Evolutionary conservation across 1,140 invertebrate genomes (phyloP), one percentile per base, ranked within the genome.

Genomic region (Caenorhabditis briggsae): DNA sequence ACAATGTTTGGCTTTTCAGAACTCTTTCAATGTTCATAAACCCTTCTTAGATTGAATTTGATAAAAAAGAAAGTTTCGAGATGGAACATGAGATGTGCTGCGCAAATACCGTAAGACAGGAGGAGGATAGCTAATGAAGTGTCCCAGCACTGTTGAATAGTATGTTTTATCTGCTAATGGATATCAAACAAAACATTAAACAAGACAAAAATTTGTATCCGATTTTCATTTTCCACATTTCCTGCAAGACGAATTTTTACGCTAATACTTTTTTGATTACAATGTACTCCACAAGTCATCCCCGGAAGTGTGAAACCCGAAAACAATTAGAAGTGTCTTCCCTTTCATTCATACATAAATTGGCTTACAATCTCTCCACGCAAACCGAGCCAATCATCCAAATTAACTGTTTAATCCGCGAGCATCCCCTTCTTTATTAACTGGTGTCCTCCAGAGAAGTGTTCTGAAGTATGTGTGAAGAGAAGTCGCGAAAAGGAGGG

Each of bases 371-470:
- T 53, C 70, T 78, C n/a, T 46, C 50, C 46, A 20, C 59, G 14
- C 14, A 50, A 50, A 43, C 46, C 20, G 12, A 16, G 11, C 18
- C 46, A 50, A 78, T 78, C 46, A 50, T 78, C 70, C 33, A 50
- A 78, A 78, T 78, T 78, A 78, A 78, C 70, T 78, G 46, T 78
- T 78, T 78, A 78, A 53, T 53, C 70, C 70, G 46, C 70, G 16
- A 53, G 33, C 43, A 78, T 41, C 65, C 46, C 65, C 46, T 70
- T 78, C 70, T 78, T 78, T 78, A 78, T 78, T 78, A 78, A 78
- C 70, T 78, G 46, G 70, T 50, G 70, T 78, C 46, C 46, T 50
- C 70, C 46, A 50, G 46, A 70, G 64, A 78, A 50, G 70, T 50
- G 70, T 78, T 78, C 70, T 78, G 70, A 78, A 78, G 70, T 78